Conservation (phyloP, 2,888 invertebrate genomes). For the Himalopsyche japonica region DNA sequence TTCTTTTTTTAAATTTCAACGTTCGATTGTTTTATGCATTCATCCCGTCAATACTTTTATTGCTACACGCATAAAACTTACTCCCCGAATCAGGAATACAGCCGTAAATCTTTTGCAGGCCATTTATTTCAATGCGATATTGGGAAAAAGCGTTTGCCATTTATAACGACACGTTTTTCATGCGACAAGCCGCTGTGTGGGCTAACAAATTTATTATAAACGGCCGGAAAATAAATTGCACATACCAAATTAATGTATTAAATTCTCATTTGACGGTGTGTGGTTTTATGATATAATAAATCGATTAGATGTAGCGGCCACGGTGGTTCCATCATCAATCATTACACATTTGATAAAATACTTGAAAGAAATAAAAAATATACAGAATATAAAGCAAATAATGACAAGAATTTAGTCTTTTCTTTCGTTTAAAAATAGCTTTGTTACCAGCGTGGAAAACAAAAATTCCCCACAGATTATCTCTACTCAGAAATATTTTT, state of each 20-base stretch:
- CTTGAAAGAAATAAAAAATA: not conserved
- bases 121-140: not conserved
- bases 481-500: not conserved
- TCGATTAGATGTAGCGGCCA: not conserved
- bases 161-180: not conserved
- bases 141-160: not conserved
- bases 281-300: not conserved
- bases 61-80: not conserved
- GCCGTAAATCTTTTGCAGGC: not conserved
- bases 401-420: not conserved
- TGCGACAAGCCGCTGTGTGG: not conserved
- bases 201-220: not conserved
- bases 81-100: not conserved
- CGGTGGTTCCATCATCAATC: not conserved
- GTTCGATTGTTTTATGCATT: not conserved
- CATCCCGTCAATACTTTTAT: not conserved
- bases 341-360: not conserved
- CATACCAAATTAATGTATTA: not conserved
- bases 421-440: not conserved
- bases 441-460: not conserved
- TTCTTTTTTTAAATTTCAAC: not conserved
- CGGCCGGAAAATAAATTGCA: not conserved
- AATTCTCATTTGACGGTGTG: not conserved
- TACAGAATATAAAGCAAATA: not conserved
- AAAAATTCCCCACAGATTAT: not conserved